A percentile compares a stretch with the other conserved stretches of the same genome.
These are phyloP conservation scores for Paedocypris sp. DNA, from an alignment of 2,113 vertebrate species.

Conservation along the genomic window DNA sequence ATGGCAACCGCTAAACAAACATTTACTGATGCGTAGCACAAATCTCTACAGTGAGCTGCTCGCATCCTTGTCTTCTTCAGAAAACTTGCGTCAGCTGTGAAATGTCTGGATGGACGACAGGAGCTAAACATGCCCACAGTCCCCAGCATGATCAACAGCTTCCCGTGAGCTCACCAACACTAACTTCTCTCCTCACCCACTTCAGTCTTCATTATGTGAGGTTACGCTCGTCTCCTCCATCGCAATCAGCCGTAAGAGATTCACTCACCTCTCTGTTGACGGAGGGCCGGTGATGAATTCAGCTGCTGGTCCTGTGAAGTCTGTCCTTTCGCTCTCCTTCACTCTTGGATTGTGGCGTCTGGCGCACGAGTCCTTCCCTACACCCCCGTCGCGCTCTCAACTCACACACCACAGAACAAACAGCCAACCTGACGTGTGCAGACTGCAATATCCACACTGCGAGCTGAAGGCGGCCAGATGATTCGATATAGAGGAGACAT, in stretches of 20 bases:
- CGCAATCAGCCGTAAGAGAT: not conserved
- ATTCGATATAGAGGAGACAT: not conserved
- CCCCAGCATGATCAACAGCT: too few species aligned
- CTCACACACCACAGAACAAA: conserved; percentile 2
- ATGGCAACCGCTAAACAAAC: conserved; percentile 8
- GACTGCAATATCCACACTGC: conserved; percentile 6
- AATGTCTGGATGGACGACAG: not conserved
- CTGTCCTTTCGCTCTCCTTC: conserved; percentile 13
- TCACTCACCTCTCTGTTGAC: conserved; percentile 2
- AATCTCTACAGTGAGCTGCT: too few species aligned
- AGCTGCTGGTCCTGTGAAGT: not conserved
- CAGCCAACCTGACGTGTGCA: not conserved
- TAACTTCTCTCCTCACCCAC: not conserved
- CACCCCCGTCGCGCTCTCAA: not conserved
- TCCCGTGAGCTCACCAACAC: too few species aligned
- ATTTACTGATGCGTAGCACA: not conserved
- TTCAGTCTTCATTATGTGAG: not conserved
- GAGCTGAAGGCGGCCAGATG: not conserved
- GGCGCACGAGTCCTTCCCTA: not conserved
- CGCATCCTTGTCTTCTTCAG: too few species aligned
- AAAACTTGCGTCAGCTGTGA: not conserved
- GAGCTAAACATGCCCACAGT: too few species aligned
- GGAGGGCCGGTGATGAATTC: not conserved
- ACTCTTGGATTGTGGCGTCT: conserved; percentile 16
- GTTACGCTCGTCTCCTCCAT: not conserved